phyloP scores from a whole-genome alignment of 2,888 invertebrate genomes.

The Gastrophysa polygoni region DNA sequence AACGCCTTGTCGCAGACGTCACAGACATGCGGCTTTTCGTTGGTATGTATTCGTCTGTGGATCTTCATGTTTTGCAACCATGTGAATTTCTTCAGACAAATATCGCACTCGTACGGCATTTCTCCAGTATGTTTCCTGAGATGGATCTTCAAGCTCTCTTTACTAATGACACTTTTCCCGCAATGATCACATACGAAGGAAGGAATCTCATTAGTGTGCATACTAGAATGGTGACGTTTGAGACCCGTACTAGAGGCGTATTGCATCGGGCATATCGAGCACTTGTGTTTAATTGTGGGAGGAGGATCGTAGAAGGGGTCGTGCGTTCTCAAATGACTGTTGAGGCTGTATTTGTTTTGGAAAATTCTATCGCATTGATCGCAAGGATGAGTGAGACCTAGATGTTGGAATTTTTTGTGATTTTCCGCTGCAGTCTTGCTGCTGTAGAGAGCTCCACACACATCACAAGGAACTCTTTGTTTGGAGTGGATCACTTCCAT shows the following conservation, averaged over 20 bases:
- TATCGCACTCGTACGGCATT: slow-evolving; percentile 49
- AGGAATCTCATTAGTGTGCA: slow-evolving; percentile 43
- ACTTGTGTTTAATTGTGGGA: slow-evolving; percentile 29
- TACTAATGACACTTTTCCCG: slow-evolving; percentile 28
- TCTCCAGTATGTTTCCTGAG: slow-evolving; percentile 43
- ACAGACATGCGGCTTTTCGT: slow-evolving; percentile 44
- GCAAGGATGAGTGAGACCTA: too few species aligned
- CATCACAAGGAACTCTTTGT: too few species aligned
- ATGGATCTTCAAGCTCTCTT: slow-evolving; percentile 46
- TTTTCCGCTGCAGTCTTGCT: too few species aligned
- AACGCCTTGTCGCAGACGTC: slow-evolving; percentile 32
- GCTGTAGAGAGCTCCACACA: too few species aligned
- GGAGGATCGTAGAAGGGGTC: slow-evolving; percentile 32
- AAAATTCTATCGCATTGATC: too few species aligned
- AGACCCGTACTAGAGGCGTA: too few species aligned
- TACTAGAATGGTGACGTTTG: too few species aligned
- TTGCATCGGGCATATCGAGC: slow-evolving; percentile 32
- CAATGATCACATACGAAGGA: slow-evolving; percentile 38
- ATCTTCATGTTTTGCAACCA: slow-evolving; percentile 45
- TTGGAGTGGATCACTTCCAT: too few species aligned
- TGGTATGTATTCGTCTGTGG: slow-evolving; percentile 39
- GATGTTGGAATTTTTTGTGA: too few species aligned
- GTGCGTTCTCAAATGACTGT: too few species aligned
- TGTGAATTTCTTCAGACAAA: slow-evolving; percentile 60
- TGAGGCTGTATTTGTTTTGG: too few species aligned